phyloP scores from a whole-genome alignment of 2,797 vertebrate species.

The Xenentodon cancila region DNA sequence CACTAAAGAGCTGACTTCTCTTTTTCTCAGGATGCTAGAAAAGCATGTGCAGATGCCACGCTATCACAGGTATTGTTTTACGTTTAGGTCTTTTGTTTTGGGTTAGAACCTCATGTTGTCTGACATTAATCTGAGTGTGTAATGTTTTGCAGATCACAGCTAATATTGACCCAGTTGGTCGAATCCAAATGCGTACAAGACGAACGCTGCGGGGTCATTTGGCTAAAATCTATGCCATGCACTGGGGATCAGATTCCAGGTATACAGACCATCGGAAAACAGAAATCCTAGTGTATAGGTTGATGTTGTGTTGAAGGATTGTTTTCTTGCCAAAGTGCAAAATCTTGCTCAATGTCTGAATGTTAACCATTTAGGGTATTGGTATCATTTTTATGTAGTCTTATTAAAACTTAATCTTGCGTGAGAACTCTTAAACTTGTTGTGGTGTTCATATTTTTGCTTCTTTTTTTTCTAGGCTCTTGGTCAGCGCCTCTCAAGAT shows the following conservation, averaged over 20 bases:
- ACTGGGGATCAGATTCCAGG: conserved; percentile 99
- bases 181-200: conserved; percentile 99
- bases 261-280: conserved; percentile 51
- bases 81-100: not conserved
- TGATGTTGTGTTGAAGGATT: no score
- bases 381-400: no score
- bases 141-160: conserved; percentile 90
- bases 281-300: no score
- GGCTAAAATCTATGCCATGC: conserved; percentile 99
- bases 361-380: no score
- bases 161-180: conserved; percentile 97
- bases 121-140: conserved; percentile 17
- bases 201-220: conserved; percentile 97
- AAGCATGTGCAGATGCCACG: conserved; percentile 98
- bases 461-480: conserved; percentile 82
- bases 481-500: conserved; percentile 99
- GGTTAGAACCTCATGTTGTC: not conserved
- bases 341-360: no score
- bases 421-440: not conserved
- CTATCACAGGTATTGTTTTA: conserved; percentile 91
- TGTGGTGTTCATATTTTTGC: not conserved
- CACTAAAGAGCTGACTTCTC: not conserved
- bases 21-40: conserved; percentile 93
- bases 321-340: no score
- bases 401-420: no score